phyloP scores from a whole-genome alignment of 2,888 invertebrate species.

The Caenorhabditis wallacei region DNA sequence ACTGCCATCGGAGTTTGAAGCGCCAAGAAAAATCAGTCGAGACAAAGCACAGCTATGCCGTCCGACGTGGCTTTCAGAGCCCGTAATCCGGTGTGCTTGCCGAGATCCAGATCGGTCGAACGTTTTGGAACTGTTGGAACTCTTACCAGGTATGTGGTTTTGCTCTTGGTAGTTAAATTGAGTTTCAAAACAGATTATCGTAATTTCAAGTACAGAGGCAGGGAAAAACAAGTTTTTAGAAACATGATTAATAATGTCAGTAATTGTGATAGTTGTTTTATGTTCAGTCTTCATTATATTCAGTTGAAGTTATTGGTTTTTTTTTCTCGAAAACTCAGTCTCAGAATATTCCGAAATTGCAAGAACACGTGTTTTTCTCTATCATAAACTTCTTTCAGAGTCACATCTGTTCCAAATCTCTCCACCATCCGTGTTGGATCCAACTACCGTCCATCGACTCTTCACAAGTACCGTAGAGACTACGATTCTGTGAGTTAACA shows the following conservation, averaged over 20 bases:
- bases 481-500: conserved; percentile 73
- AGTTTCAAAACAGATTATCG: too few species aligned
- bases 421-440: conserved; percentile 74
- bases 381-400: conserved; percentile 70
- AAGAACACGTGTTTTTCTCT: neutral
- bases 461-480: conserved; percentile 80
- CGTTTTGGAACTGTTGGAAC: conserved; percentile 79
- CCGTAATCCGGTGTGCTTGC: conserved; percentile 70
- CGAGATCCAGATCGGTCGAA: conserved; percentile 79
- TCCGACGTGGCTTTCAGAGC: conserved; percentile 71
- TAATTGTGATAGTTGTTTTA: too few species aligned
- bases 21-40: conserved; percentile 45
- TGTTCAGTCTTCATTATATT: too few species aligned
- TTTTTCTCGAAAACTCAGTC: too few species aligned
- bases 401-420: conserved; percentile 81
- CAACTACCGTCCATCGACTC: conserved; percentile 77
- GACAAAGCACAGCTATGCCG: conserved; percentile 59
- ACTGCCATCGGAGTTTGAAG: conserved; percentile 30
- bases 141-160: conserved; percentile 74
- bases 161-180: neutral
- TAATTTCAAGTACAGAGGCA: too few species aligned
- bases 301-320: too few species aligned
- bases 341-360: too few species aligned
- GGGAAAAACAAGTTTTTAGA: too few species aligned
- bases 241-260: too few species aligned